Evolutionary conservation across 2,888 invertebrate genomes (phyloP).

Genomic region (Patella depressa): DNA sequence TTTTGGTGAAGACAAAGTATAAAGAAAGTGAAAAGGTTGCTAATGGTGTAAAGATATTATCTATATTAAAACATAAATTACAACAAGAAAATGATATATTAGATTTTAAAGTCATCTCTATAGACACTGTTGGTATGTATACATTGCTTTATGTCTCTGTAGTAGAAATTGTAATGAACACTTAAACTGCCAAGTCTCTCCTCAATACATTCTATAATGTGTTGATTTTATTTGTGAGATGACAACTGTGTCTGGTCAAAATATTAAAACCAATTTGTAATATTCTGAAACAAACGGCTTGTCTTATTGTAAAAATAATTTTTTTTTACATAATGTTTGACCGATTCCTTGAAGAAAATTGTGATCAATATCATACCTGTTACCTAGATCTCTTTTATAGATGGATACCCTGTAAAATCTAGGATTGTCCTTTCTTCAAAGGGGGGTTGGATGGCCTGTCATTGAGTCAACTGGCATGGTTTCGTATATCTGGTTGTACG

Average conservation of each 20-base stretch:
- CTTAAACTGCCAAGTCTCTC: neutral
- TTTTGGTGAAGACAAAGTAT: slow-evolving; percentile 37
- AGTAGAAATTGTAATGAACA: neutral
- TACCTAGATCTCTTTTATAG: too few species aligned
- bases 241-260: neutral
- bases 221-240: neutral
- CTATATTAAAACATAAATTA: slow-evolving; percentile 79
- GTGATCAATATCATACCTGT: too few species aligned
- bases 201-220: neutral
- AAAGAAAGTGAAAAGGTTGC: slow-evolving; percentile 41
- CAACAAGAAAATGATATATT: slow-evolving; percentile 81
- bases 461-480: too few species aligned
- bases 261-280: neutral
- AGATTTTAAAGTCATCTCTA: slow-evolving; percentile 81
- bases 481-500: too few species aligned
- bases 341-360: too few species aligned
- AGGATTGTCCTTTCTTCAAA: too few species aligned
- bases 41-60: slow-evolving; percentile 58
- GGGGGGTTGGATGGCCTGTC: too few species aligned
- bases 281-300: neutral
- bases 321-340: too few species aligned
- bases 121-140: slow-evolving; percentile 79
- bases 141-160: neutral
- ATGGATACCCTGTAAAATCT: too few species aligned
- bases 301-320: too few species aligned